These are phyloP conservation scores for Achatina immaculata DNA, from an alignment of 1,140 invertebrate genomes.

Conservation along the genomic window DNA sequence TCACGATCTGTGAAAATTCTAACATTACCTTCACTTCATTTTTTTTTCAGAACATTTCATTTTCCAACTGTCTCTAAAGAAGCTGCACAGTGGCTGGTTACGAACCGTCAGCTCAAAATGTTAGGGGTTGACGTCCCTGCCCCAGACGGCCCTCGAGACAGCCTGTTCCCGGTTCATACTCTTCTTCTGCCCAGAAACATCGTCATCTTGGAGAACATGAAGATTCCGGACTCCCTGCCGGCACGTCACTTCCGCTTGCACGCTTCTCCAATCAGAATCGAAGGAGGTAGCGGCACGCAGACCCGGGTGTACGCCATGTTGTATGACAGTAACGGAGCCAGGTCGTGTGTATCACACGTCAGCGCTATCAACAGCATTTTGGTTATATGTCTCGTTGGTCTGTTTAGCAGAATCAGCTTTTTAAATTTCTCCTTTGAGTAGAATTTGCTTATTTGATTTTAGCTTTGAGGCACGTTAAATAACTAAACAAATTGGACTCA, in stretches of 20 bases:
- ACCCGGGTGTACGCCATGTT: conserved; percentile 25
- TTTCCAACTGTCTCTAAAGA: conserved; percentile 3
- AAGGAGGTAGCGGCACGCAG: conserved; percentile 15
- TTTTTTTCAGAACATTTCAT: conserved; percentile 5
- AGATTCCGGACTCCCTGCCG: conserved; percentile 14
- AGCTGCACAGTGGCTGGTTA: conserved; percentile 9
- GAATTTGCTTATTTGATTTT: too few species aligned
- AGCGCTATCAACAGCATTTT: background rate
- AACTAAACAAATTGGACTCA: too few species aligned
- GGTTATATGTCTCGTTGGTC: too few species aligned
- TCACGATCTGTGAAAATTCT: too few species aligned
- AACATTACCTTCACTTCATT: too few species aligned
- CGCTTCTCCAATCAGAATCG: conserved; percentile 25
- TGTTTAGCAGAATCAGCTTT: too few species aligned
- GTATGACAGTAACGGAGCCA: background rate
- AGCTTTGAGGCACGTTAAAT: too few species aligned
- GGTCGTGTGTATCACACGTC: background rate
- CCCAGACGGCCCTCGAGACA: conserved; percentile 9
- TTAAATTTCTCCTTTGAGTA: too few species aligned
- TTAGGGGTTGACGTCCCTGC: conserved; percentile 5
- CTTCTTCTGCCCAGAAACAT: conserved; percentile 14
- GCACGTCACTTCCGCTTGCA: conserved; percentile 27
- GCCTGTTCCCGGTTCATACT: background rate
- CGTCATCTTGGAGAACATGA: conserved; percentile 33
- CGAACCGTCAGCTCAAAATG: conserved; percentile 1